Evolutionary conservation across 2,888 invertebrate species (phyloP).

Genomic region (Sepioteuthis lessoniana): DNA sequence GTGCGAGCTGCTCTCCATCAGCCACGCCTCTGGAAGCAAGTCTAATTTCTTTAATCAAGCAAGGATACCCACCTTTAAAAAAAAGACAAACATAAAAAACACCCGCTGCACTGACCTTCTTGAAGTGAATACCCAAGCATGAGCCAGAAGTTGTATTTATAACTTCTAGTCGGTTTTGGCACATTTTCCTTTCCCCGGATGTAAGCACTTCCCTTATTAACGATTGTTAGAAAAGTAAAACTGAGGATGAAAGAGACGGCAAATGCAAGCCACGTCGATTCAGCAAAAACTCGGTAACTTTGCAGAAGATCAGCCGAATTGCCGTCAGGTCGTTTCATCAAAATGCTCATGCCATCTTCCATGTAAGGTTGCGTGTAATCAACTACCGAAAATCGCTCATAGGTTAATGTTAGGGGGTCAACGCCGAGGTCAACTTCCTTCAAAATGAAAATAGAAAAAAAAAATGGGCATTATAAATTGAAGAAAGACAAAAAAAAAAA

Average conservation of each 20-base stretch:
- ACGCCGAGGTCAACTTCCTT: constrained; percentile 62
- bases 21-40: no score
- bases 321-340: constrained; percentile 59
- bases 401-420: constrained; percentile 60
- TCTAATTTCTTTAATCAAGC: neutral
- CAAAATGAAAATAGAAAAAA: neutral
- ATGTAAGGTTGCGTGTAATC: constrained; percentile 59
- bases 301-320: constrained; percentile 59
- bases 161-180: neutral
- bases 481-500: neutral
- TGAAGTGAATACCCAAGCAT: neutral
- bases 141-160: constrained; percentile 23
- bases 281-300: constrained; percentile 61
- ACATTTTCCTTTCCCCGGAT: neutral
- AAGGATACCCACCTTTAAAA: neutral
- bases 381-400: constrained; percentile 55
- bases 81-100: no score
- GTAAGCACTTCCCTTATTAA: constrained; percentile 51
- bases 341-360: constrained; percentile 63
- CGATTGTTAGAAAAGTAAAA: constrained; percentile 57
- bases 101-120: neutral
- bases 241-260: constrained; percentile 56
- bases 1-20: no score
- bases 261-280: constrained; percentile 60
- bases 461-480: neutral